Evolutionary conservation across 2,888 invertebrate species (phyloP).

Genomic region (Chrysomela aeneicollis): DNA sequence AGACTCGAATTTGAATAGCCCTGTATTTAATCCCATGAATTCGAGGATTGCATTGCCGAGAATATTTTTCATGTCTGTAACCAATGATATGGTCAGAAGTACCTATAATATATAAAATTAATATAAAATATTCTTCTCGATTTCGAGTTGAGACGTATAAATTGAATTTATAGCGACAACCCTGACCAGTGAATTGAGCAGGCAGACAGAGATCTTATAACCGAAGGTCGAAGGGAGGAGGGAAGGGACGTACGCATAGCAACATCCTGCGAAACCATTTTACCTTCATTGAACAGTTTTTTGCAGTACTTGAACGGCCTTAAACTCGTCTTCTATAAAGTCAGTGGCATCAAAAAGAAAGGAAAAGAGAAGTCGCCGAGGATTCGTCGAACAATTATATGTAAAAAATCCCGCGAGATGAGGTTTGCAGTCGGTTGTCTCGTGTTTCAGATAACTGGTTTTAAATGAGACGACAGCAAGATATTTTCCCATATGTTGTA

Average conservation of each 20-base stretch:
- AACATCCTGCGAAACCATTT: conserved; percentile 27
- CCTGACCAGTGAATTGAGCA: conserved; percentile 3
- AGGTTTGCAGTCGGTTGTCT: conserved; percentile 38
- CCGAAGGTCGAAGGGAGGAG: neutral
- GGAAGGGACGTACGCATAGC: conserved; percentile 14
- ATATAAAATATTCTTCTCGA: too few species aligned
- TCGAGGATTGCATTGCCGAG: too few species aligned
- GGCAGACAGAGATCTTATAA: conserved; percentile 6
- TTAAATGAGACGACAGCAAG: conserved; percentile 32
- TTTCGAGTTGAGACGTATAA: too few species aligned
- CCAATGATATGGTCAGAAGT: too few species aligned
- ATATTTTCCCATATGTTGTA: conserved; percentile 37
- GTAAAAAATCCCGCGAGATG: conserved; percentile 37
- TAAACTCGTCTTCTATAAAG: conserved; percentile 37
- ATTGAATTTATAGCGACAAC: too few species aligned
- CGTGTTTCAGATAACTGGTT: conserved; percentile 41
- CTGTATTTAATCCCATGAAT: too few species aligned
- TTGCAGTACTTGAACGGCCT: conserved; percentile 34
- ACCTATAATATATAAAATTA: too few species aligned
- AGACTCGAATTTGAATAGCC: too few species aligned
- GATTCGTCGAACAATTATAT: conserved; percentile 39
- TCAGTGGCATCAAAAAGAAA: conserved; percentile 26
- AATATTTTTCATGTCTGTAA: too few species aligned
- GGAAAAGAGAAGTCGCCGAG: conserved; percentile 31
- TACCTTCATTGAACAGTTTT: conserved; percentile 35